Percentiles rank a stretch among this genome's conserved stretches.
Evolutionary conservation across 1,140 invertebrate genomes (phyloP).

Genomic region (Lepidurus apus): DNA sequence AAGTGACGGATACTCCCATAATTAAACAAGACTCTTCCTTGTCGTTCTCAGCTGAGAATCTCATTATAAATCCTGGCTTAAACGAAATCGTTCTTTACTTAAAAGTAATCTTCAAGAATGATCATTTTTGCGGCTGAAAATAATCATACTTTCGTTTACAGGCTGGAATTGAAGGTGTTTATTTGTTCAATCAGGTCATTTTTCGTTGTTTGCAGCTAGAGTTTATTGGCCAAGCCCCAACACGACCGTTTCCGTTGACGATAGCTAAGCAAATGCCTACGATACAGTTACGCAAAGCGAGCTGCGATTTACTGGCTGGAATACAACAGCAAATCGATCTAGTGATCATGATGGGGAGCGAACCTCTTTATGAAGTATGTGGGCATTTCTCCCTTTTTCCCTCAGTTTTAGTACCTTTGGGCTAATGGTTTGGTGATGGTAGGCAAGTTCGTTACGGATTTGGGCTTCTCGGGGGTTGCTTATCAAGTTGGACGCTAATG

Average conservation of each 20-base stretch:
- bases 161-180: conserved; percentile 45
- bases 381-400: not conserved
- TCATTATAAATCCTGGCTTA: conserved; percentile 60
- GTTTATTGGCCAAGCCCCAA: conserved; percentile 54
- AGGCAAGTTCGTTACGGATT: conserved; percentile 49
- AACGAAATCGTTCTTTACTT: conserved; percentile 49
- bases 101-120: not conserved
- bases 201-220: conserved; percentile 51
- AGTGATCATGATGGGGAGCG: conserved; percentile 48
- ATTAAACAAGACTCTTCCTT: conserved; percentile 57
- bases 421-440: conserved; percentile 35
- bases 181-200: conserved; percentile 44
- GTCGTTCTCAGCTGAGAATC: conserved; percentile 52
- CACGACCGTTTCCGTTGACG: conserved; percentile 50
- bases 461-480: conserved; percentile 50
- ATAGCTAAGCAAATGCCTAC: conserved; percentile 53
- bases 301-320: conserved; percentile 53
- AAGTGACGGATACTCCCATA: conserved; percentile 40
- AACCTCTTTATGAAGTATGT: conserved; percentile 43
- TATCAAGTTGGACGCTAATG: conserved; percentile 42
- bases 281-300: conserved; percentile 48
- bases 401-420: not conserved
- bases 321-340: conserved; percentile 48
- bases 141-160: conserved; percentile 40
- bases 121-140: conserved; percentile 42